These are phyloP conservation scores for Fistularia tabacaria DNA, from an alignment of 2,797 vertebrate species.

Conservation along the genomic window DNA sequence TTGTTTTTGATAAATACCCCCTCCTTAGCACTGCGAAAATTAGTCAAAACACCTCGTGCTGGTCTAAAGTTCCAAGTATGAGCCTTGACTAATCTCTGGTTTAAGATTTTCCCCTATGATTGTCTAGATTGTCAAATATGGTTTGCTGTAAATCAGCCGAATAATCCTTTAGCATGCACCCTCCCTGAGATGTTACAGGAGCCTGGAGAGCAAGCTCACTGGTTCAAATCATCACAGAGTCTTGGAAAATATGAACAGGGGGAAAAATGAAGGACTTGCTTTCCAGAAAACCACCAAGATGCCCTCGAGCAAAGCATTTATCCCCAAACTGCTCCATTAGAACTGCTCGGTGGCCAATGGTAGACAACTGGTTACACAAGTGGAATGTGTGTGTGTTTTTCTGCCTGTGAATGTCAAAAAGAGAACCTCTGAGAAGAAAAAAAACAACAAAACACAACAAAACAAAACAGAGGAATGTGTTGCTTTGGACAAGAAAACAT, in stretches of 20 bases:
- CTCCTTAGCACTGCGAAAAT: conserved; percentile 16
- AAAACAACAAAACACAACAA: not conserved
- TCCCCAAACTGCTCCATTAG: conserved; percentile 51
- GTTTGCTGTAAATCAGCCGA: conserved; percentile 45
- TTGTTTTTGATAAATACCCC: conserved; percentile 23
- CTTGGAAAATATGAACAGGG: conserved; percentile 63
- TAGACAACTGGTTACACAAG: conserved; percentile 37
- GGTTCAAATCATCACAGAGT: conserved; percentile 51
- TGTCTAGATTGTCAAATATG: conserved; percentile 40
- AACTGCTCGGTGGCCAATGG: conserved; percentile 38
- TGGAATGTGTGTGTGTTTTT: conserved; percentile 22
- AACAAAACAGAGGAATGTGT: not conserved
- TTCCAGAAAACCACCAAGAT: conserved; percentile 55
- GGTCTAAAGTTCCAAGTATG: conserved; percentile 21
- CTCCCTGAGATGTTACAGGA: conserved; percentile 39
- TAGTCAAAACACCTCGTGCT: conserved; percentile 19
- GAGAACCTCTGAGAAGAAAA: conserved; percentile 17
- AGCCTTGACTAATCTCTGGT: conserved; percentile 35
- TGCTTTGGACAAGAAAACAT: conserved; percentile 10
- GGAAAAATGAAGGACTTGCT: conserved; percentile 51
- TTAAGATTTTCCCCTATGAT: conserved; percentile 43
- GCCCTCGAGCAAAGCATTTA: conserved; percentile 56
- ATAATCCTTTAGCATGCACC: conserved; percentile 40
- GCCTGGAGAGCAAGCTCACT: conserved; percentile 29
- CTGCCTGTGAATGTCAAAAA: conserved; percentile 21